Evolutionary conservation across 1,140 invertebrate species (phyloP), one percentile per base, ranked within the genome.

Genomic region (Plodia interpunctella): DNA sequence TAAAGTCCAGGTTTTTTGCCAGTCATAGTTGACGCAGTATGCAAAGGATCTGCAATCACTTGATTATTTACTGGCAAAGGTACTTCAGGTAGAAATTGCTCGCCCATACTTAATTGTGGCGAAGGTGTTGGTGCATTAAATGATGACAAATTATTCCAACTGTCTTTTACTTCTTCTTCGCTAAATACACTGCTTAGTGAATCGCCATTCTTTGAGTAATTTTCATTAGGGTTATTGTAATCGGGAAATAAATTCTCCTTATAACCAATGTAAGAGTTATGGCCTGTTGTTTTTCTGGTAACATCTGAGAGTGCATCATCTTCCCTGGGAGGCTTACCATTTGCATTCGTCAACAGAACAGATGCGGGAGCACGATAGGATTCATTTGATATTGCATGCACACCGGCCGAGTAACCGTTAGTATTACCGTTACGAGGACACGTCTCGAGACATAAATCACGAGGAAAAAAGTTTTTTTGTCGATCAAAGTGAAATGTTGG

Each of bases 371-470:
- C 56, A 55, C 63, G 80, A 86, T 83, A 78, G 65, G 57, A 57
- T 68, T 74, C 76, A 74, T 77, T 86, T 78, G 69, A 63, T 74
- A 83, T 80, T 78, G 72, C 70, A 57, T 70, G 74, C 83, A 82
- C 79, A 76, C 72, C 66, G 68, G 65, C 52, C 51, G 71, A 59
- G 59, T 68, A 66, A 74, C 80, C 74, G 76, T 82, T 85, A 82
- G 57, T 64, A 63, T 73, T 73, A 76, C 77, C 70, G 70, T 78
- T 80, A 69, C 66, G 72, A 76, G 70, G 74, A 78, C 74, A 78
- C 74, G 74, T 76, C 73, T 81, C 77, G 70, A 78, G 76, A 81
- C 70, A 77, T 74, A 78, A 76, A 82, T 80, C 76, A 78, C 76
- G 79, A 76, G 74, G 68, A 57, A 71, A 73, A 71, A 68, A 75